Conservation (phyloP, 2,888 invertebrate species). For the Hirtodrosophila cameraria region DNA sequence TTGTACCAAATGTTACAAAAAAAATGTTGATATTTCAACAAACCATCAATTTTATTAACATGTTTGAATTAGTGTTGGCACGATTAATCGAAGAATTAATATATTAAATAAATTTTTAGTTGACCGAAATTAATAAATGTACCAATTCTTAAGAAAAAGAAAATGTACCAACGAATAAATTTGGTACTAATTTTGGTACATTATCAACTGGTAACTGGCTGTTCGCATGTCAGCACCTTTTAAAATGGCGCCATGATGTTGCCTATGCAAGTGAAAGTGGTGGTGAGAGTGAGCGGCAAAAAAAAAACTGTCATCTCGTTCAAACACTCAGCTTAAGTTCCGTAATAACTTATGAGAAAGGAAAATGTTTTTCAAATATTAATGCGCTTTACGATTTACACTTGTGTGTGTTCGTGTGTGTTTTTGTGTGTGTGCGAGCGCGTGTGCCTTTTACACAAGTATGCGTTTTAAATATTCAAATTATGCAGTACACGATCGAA, state of each 20-base stretch:
- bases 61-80: too few species aligned
- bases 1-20: too few species aligned
- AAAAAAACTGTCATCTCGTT: slow-evolving; percentile 23
- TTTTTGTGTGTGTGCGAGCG: slow-evolving; percentile 14
- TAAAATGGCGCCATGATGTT: not conserved
- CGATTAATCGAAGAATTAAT: too few species aligned
- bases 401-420: not conserved
- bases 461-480: slow-evolving; percentile 48
- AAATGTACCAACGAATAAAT: too few species aligned
- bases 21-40: too few species aligned
- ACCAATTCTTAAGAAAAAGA: too few species aligned
- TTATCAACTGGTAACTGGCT: too few species aligned
- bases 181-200: too few species aligned
- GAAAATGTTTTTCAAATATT: slow-evolving; percentile 27
- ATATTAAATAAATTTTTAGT: too few species aligned
- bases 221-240: too few species aligned
- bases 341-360: slow-evolving; percentile 59
- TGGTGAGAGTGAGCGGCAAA: slow-evolving; percentile 65
- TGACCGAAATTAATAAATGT: too few species aligned
- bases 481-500: slow-evolving; percentile 39
- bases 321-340: slow-evolving; percentile 48
- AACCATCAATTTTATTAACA: too few species aligned
- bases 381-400: slow-evolving; percentile 22
- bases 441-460: slow-evolving; percentile 21
- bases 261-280: slow-evolving; percentile 66